Percentiles rank a stretch among this genome's conserved stretches.
phyloP scores from a whole-genome alignment of 2,113 vertebrate species.

The Crocuta crocuta region DNA sequence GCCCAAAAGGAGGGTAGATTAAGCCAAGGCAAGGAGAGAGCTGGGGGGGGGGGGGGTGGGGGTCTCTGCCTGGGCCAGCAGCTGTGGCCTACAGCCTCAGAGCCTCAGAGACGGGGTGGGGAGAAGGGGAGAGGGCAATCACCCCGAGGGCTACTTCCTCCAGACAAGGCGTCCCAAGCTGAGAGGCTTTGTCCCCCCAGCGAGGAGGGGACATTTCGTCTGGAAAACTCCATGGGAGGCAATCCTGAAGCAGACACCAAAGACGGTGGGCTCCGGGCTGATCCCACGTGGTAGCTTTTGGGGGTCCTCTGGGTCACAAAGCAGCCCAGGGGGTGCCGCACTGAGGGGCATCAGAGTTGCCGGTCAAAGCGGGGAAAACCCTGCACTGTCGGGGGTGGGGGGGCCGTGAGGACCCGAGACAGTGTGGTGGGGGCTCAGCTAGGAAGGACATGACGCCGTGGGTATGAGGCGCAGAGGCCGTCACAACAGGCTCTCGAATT shows the following conservation, averaged over 20 bases:
- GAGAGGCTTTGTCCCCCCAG: background rate
- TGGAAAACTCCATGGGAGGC: background rate
- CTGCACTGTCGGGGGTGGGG: accelerated
- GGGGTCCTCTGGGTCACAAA: background rate
- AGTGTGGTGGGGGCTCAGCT: accelerated
- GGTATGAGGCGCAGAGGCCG: accelerated
- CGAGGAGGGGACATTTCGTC: background rate
- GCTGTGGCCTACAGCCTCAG: background rate
- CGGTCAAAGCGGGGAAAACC: background rate
- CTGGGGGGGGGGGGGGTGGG: background rate
- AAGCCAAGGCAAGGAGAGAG: background rate
- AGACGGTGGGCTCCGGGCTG: background rate
- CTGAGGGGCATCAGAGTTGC: background rate
- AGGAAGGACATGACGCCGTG: background rate
- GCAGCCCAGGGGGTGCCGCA: background rate
- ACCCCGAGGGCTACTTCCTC: background rate
- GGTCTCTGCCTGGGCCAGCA: background rate
- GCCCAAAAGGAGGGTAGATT: background rate
- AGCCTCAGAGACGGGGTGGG: background rate
- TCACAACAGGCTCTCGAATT: background rate
- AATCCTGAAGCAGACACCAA: background rate
- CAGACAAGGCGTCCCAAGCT: background rate
- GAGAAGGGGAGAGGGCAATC: background rate
- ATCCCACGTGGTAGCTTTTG: background rate
- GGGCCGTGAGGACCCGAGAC: background rate